Base-by-base conservation (phyloP, 2,888 invertebrate species). In the Chrysolina americana region DNA sequence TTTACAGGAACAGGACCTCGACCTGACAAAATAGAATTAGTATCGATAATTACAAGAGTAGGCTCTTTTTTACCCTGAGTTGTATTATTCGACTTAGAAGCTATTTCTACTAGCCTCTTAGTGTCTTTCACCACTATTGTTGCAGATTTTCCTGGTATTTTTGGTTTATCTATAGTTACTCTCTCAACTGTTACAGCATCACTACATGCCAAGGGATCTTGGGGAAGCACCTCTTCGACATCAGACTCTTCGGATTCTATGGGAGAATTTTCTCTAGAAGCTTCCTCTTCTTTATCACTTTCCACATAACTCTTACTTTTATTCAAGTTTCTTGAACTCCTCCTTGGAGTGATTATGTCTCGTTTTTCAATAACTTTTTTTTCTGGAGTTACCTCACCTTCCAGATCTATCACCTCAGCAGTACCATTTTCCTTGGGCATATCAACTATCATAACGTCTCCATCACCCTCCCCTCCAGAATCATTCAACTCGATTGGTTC, bases 11-110 rank as follows among this genome's bases (percentile, higher is more conserved):
- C 86, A 19, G 91, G 89, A 15, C 91, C 91, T 80, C 92, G 92
- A 21, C 92, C 92, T 73, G 92, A 91, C 72, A 92, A 87, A 83
- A 92, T 92, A 17, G 95, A 92, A 88, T 94, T 94, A 13, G 94
- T 94, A 84, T 95, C 95, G 79, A 95, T 94, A 66, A 95, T 94
- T 44, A 95, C 94, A 79, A 95, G 89, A 9, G 94, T 94, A 0
- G 94, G 93, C 86, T 95, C 92, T 83, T 95, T 93, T 85, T 93
- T 90, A 65, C 89, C 84, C 70, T 83, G 84, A 69, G 81, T 80
- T 83, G 87, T 88, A 71, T 86, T 84, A 72, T 80, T 86, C 53
- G 91, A 90, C 82, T 92, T 93, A 15, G 92, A 90, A 11, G 94
- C 93, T 81, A 94, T 92, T 85, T 93, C 93, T 2, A 92, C 92